Conservation (phyloP, 2,797 vertebrate species). For the Orestias chungarensis region DNA sequence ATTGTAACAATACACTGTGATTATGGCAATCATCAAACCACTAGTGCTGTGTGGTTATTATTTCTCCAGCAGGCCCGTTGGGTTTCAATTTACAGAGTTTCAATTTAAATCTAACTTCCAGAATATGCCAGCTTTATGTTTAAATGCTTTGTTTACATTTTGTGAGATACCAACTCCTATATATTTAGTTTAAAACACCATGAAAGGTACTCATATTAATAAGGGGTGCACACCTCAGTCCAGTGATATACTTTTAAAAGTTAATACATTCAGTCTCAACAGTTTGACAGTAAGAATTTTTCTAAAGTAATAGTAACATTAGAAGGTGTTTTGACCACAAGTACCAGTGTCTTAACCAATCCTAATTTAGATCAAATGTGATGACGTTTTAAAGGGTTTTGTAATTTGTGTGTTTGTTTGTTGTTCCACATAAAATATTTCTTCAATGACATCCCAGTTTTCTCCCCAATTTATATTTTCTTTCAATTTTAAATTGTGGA, state of each 20-base stretch:
- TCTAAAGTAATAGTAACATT: background rate
- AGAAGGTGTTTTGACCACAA: background rate
- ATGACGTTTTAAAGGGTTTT: background rate
- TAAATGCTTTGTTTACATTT: slow-evolving; percentile 16
- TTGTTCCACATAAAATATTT: no score
- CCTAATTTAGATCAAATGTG: background rate
- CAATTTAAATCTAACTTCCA: slow-evolving; percentile 22
- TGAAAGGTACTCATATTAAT: background rate
- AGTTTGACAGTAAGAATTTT: background rate
- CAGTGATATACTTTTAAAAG: background rate
- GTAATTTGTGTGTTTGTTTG: background rate
- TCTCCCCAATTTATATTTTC: no score
- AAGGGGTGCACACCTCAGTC: background rate
- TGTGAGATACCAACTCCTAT: slow-evolving; percentile 12
- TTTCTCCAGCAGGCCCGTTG: slow-evolving; percentile 59
- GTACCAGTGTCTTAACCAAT: background rate
- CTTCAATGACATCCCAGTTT: no score
- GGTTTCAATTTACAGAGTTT: slow-evolving; percentile 31
- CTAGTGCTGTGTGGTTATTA: slow-evolving; percentile 25
- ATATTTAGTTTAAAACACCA: background rate
- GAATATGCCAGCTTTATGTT: slow-evolving; percentile 13
- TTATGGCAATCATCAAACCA: slow-evolving; percentile 55
- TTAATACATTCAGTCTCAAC: background rate
- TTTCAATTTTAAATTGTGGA: no score
- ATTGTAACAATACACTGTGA: slow-evolving; percentile 56